Base-by-base conservation (phyloP, 2,113 vertebrate species). In the Strix aluco region DNA sequence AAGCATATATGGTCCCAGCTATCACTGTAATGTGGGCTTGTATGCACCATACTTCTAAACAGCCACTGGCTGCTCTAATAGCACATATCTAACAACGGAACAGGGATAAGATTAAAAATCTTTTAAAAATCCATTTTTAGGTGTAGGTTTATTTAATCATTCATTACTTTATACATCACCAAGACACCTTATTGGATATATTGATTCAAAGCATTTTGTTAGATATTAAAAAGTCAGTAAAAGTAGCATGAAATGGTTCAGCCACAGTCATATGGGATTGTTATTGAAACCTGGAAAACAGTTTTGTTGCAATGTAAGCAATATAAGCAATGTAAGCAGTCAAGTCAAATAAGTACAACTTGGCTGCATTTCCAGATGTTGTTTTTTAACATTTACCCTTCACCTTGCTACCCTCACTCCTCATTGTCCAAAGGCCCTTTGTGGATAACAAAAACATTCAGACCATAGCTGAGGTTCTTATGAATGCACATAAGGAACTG, bases 61-160 rank as follows among this genome's bases (percentile, higher is more conserved):
- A 29, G 26, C 19, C 63, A 49, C 47, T 15, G 12, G 2, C 29
- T 87, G 51, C 69, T 74, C 42, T 58, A 73, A 58, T 15, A 79
- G 36, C 29, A 77, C 5, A 79, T 62, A 81, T 57, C 52, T 58
- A 90, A n/a, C 29, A 65, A 49, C 13, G 59, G 61, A 82, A 94
- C 70, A 6, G 2, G 6, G 4, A 46, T 26, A 86, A 63, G 23
- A 84, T 80, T 87, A 77, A 90, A 95, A 96, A 90, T 66, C 36
- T 91, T 88, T 46, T 0, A 30, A 90, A 92, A 81, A 81, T 69
- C 40, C 15, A 30, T 80, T 92, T 95, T 78, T 85, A 85, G 19
- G 36, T 92, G 54, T 58, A 82, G 22, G 46, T 75, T 90, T 93
- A 82, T 94, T 94, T 92, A 94, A 94, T 78, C 74, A 65, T 89